A percentile compares a stretch with the other conserved stretches of the same genome.
phyloP scores from a whole-genome alignment of 2,113 vertebrate species.

The Charadrius vociferus region DNA sequence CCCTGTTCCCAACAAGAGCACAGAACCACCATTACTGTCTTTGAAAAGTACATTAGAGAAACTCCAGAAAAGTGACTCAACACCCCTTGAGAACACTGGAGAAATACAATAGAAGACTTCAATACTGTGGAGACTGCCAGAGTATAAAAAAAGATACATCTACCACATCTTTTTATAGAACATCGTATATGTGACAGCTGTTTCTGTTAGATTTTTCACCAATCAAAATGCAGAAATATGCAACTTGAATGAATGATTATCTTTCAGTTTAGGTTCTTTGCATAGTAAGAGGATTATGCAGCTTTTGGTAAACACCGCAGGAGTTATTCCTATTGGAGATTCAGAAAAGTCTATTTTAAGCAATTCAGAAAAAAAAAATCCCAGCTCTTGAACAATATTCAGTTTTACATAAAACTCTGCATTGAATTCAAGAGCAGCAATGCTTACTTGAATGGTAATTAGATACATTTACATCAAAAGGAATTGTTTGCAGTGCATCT shows the following conservation, averaged over 20 bases:
- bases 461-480: slow-evolving; percentile 4
- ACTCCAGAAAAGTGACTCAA: not conserved
- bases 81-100: not conserved
- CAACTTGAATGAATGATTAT: slow-evolving; percentile 1
- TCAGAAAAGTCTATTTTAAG: slow-evolving; percentile 30
- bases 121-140: not conserved
- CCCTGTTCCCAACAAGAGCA: not conserved
- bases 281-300: slow-evolving; percentile 32
- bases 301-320: slow-evolving; percentile 7
- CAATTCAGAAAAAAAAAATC: not conserved
- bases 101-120: not conserved
- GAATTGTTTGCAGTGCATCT: not conserved
- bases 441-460: slow-evolving; percentile 3
- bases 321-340: not conserved
- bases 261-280: not conserved
- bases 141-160: not conserved
- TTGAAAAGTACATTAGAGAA: not conserved
- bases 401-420: slow-evolving; percentile 16
- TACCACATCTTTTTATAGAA: slow-evolving; percentile 9
- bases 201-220: slow-evolving; percentile 4
- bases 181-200: not conserved
- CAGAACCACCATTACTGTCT: not conserved
- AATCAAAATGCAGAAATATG: slow-evolving; percentile 10
- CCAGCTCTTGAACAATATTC: not conserved
- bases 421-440: not conserved